Evolutionary conservation across 92 coral and sea anemone species (phyloP).

Genomic region (Zoanthus sociatus): DNA sequence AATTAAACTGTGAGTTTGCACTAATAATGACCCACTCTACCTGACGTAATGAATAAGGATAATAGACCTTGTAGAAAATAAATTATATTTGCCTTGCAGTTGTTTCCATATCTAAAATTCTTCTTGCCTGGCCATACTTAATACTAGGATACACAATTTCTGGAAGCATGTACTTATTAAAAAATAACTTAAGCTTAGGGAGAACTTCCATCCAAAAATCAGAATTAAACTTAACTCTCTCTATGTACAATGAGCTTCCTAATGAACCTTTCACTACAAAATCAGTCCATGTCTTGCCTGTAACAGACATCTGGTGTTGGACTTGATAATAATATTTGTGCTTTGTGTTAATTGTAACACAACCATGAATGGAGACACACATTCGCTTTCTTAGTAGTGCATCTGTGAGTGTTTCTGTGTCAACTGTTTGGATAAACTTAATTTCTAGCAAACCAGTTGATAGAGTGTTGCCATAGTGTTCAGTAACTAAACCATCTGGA

Average conservation of each 20-base stretch:
- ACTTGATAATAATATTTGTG: constrained; percentile 57
- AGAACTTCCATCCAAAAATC: constrained; percentile 55
- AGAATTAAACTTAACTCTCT: constrained; percentile 58
- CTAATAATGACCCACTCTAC: constrained; percentile 34
- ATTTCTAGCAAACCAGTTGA: constrained; percentile 56
- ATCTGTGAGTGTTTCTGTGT: constrained; percentile 55
- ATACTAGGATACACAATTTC: constrained; percentile 63
- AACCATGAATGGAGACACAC: constrained; percentile 36
- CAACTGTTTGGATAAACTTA: constrained; percentile 53
- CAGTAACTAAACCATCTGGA: constrained; percentile 57
- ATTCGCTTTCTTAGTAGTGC: constrained; percentile 65
- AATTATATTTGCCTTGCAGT: constrained; percentile 33
- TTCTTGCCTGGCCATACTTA: constrained; percentile 61
- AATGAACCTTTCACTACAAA: constrained; percentile 58
- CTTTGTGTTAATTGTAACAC: constrained; percentile 35
- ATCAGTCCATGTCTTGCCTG: constrained; percentile 58
- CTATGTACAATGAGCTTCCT: constrained; percentile 32
- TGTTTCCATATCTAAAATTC: constrained; percentile 35
- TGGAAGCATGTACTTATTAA: constrained; percentile 52
- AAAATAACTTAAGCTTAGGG: constrained; percentile 44
- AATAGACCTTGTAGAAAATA: constrained; percentile 16
- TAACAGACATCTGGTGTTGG: constrained; percentile 63
- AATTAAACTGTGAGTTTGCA: constrained; percentile 25
- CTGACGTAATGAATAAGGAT: constrained; percentile 26
- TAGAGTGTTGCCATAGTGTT: constrained; percentile 26